Evolutionary conservation across 92 coral and sea anemone genomes (phyloP), one percentile per base, ranked within the genome.

Genomic region (Plumapathes pennacea): DNA sequence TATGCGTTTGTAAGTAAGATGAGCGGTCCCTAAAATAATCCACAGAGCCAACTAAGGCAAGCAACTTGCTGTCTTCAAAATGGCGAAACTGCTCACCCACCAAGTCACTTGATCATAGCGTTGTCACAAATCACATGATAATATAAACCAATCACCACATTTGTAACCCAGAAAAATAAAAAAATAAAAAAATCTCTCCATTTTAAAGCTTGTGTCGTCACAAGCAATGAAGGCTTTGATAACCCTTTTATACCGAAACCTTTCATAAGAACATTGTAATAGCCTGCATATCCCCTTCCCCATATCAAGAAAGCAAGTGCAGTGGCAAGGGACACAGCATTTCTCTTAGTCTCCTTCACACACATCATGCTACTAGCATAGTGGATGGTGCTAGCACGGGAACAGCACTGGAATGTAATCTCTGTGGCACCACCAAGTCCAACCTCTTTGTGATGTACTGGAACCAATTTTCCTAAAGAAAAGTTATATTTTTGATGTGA

Each of bases 331-430:
- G 68, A 56, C 1, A 69, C 39, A 33, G 13, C 25, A 12, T 69
- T 69, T 25, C 71, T 72, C 22, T 54, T 38, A 3, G 53, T 21
- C 33, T 60, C 46, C 0, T 7, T 37, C 17, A 72, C 37, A 46
- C 63, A 60, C 2, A 72, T 62, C 54, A 38, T 48, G 62, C 80
- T 72, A 18, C 80, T 72, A 3, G 80, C 46, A 42, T 61, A 42
- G 37, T 72, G 42, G 0, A 71, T 10, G 5, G 14, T 49, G 12
- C 1, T 37, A 4, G 52, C 54, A 60, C 79, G 42, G 4, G 50
- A 25, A 53, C 40, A 26, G 0, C 77, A 59, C 11, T 32, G 34
- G 43, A 38, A 5, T 7, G 44, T 50, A 0, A 72, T 28, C 17
- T 20, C 47, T 4, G 27, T 40, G 3, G 71, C 71, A 10, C 61